Evolutionary conservation across 2,888 invertebrate species (phyloP), one percentile per base, ranked within the genome.

Genomic region (Pimpla rufipes): DNA sequence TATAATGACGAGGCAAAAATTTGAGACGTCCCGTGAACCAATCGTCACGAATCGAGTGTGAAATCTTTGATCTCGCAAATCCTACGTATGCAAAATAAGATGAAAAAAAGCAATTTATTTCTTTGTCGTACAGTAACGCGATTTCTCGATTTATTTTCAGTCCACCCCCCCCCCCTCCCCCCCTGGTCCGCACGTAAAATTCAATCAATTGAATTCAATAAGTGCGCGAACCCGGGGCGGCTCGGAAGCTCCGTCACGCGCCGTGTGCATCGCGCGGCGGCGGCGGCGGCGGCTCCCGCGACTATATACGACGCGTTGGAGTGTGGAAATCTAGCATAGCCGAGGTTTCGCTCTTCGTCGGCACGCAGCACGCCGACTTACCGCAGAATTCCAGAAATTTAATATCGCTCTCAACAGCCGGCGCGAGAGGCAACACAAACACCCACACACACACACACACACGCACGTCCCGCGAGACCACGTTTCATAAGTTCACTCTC

Each of bases 321-420:
- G 71, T 18, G 16, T 35, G 52, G 57, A 29, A 52, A 74, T 50
- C 35, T 57, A 67, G 76, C 71, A 80, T 70, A 57, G 70, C 74
- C 73, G 71, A 66, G 73, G 84, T 81, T 73, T 81, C 81, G 79
- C 50, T 84, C 75, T 67, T 84, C 81, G 84, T 81, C 81, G 85
- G 85, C 76, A 83, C 79, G 85, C 79, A 79, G 82, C 84, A 79
- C 86, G 85, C 85, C 85, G 86, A 86, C 88, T 89, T 88, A 93
- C 94, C 94, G 93, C 94, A 93, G 94, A 94, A 94, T 94, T 94
- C 94, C 94, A 93, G 94, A 94, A 94, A 94, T 94, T 94, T 94
- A 94, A 94, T 94, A 94, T 94, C 94, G 91, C 90, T 89, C 90
- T 87, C 89, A 87, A 87, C 89, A 88, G 86, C 85, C 80, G 81